Percentiles rank a stretch among this genome's conserved stretches.
These are phyloP conservation scores for Clarias batrachus DNA, from an alignment of 2,113 vertebrate genomes.

Conservation along the genomic window DNA sequence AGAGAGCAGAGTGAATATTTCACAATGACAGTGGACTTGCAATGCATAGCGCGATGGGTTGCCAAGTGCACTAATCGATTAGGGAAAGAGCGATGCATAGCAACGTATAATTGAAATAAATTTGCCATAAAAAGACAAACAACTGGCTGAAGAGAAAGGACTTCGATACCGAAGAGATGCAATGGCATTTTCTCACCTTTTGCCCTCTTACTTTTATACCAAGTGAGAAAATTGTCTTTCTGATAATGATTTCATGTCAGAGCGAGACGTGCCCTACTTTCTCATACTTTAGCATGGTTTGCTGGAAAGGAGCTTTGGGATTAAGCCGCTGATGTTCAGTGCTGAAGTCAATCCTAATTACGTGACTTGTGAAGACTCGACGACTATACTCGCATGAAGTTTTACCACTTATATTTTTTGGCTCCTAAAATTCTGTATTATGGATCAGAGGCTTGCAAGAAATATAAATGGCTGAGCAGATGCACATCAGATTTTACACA, in stretches of 20 bases:
- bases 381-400: background rate
- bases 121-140: constrained; percentile 67
- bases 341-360: constrained; percentile 19
- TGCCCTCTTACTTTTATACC: constrained; percentile 57
- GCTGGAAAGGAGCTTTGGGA: constrained; percentile 19
- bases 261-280: constrained; percentile 34
- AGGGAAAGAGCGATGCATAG: constrained; percentile 59
- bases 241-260: constrained; percentile 42
- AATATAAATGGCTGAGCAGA: background rate
- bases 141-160: constrained; percentile 65
- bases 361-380: background rate
- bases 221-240: constrained; percentile 57
- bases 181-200: constrained; percentile 34
- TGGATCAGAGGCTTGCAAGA: background rate
- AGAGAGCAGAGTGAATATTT: constrained; percentile 47
- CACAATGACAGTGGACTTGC: constrained; percentile 33
- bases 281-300: background rate
- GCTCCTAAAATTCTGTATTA: background rate
- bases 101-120: constrained; percentile 74
- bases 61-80: constrained; percentile 67
- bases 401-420: constrained; percentile 4
- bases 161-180: constrained; percentile 14
- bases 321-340: constrained; percentile 11
- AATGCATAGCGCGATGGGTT: constrained; percentile 47
- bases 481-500: background rate